Evolutionary conservation across 2,797 vertebrate species (phyloP).

Genomic region (Pygocentrus nattereri): DNA sequence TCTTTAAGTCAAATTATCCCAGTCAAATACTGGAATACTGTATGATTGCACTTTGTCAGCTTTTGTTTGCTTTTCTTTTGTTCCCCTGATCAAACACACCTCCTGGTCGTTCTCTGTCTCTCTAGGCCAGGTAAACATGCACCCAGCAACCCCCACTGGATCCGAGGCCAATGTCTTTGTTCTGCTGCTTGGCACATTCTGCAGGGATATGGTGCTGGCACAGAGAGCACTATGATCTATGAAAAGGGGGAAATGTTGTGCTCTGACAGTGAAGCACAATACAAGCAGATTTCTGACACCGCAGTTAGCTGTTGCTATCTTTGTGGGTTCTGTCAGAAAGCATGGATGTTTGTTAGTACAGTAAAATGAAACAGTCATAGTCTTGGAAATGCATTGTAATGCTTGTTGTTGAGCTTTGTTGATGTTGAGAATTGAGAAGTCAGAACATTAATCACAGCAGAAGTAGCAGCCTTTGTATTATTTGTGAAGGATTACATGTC

Average conservation of each 20-base stretch:
- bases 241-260: constrained; percentile 13
- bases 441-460: too few relatives aligned
- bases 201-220: constrained; percentile 23
- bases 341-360: constrained; percentile 10
- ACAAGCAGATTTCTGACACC: background rate
- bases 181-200: constrained; percentile 23
- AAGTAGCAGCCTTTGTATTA: too few relatives aligned
- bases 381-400: too few relatives aligned
- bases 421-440: too few relatives aligned
- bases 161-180: constrained; percentile 27
- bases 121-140: constrained; percentile 42
- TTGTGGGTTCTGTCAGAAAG: background rate
- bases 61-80: constrained; percentile 34
- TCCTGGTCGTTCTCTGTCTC: constrained; percentile 27
- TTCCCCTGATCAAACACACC: constrained; percentile 23
- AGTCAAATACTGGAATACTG: background rate
- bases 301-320: background rate
- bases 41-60: background rate
- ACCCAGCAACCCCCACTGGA: constrained; percentile 3
- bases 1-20: background rate
- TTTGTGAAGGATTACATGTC: too few relatives aligned
- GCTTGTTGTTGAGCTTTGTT: too few relatives aligned
- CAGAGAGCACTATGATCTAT: constrained; percentile 19
- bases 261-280: constrained; percentile 11
- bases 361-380: background rate